Percentiles rank a stretch among this genome's conserved stretches.
These are phyloP conservation scores for Pterois miles DNA, from an alignment of 2,797 vertebrate genomes.

Conservation along the genomic window DNA sequence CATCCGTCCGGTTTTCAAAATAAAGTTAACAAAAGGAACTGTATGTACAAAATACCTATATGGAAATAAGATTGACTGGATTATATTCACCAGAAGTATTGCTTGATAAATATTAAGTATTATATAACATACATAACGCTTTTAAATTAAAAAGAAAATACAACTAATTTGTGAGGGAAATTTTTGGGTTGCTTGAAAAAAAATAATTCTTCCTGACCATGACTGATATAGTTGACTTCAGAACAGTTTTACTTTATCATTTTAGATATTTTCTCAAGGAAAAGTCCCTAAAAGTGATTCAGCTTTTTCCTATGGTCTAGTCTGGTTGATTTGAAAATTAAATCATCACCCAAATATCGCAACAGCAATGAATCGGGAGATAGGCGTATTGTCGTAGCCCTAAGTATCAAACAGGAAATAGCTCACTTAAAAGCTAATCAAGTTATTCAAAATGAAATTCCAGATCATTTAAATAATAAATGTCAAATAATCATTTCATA, in stretches of 20 bases:
- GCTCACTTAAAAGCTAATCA: not conserved
- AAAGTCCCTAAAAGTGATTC: not conserved
- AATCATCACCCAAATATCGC: not conserved
- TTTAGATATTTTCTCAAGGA: not conserved
- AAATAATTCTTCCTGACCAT: not conserved
- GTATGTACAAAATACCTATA: not conserved
- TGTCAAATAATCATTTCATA: slow-evolving; percentile 18
- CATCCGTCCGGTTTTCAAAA: not conserved
- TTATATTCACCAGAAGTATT: not conserved
- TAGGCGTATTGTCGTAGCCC: not conserved
- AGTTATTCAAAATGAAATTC: not conserved
- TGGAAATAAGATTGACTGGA: not conserved
- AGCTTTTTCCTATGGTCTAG: not conserved
- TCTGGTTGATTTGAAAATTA: no score
- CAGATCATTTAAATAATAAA: slow-evolving; percentile 28
- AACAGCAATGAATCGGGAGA: not conserved
- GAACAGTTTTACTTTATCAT: no score
- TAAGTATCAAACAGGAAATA: slow-evolving; percentile 1
- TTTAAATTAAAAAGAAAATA: no score
- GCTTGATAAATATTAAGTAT: no score
- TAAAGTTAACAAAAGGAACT: not conserved
- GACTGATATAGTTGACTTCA: not conserved
- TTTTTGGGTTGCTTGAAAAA: not conserved
- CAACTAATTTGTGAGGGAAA: no score
- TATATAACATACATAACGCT: no score